Percentiles rank a stretch among this genome's conserved stretches.
phyloP scores from a whole-genome alignment of 2,888 invertebrate genomes.

The Megastigmus dorsalis region DNA sequence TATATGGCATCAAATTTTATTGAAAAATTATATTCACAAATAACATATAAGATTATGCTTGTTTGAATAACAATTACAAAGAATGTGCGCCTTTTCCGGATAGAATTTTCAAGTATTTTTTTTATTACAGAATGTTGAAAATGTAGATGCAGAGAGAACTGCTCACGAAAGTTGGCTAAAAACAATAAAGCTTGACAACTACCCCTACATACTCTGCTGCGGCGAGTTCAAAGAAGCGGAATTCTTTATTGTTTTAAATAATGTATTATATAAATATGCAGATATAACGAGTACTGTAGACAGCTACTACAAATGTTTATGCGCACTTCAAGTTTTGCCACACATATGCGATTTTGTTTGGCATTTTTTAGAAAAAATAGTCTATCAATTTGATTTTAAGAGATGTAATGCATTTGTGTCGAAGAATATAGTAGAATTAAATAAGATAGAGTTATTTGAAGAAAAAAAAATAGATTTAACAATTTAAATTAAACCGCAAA shows the following conservation, averaged over 20 bases:
- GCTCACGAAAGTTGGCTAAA: background rate
- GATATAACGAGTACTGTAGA: background rate
- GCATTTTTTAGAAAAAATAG: background rate
- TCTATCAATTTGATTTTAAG: background rate
- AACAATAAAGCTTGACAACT: background rate
- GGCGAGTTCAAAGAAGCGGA: background rate
- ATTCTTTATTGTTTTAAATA: background rate
- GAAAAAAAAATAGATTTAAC: background rate
- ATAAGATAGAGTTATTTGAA: background rate
- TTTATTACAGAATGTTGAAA: background rate
- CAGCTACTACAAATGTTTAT: background rate
- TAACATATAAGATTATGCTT: background rate
- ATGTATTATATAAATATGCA: background rate
- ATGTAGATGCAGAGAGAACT: background rate
- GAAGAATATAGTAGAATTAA: background rate
- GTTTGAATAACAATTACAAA: background rate
- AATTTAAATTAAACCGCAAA: background rate
- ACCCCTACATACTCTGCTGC: background rate
- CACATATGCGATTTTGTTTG: background rate
- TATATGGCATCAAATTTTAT: background rate
- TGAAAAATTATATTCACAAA: background rate
- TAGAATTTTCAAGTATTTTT: background rate
- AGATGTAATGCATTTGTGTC: background rate
- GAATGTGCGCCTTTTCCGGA: background rate
- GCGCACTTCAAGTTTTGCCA: background rate